These are phyloP conservation scores for Elgaria multicarinata DNA, from an alignment of 2,113 vertebrate genomes.

Conservation along the genomic window DNA sequence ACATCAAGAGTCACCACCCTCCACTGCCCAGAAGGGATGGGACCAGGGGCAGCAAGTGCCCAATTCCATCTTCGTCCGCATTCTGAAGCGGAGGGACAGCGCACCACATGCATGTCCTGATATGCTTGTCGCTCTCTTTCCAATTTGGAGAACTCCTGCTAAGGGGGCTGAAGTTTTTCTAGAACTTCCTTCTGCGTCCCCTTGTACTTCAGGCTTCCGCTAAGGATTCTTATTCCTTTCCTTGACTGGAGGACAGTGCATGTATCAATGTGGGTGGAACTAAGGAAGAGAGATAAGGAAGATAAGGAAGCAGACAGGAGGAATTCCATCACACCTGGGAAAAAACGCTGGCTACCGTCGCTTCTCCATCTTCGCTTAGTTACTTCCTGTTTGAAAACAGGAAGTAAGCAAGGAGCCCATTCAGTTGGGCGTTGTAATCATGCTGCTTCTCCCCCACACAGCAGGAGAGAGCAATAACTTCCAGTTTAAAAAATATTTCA, in stretches of 20 bases:
- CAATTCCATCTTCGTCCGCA: background rate
- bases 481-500: too few species aligned
- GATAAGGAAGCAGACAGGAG: background rate
- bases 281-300: background rate
- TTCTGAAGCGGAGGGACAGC: background rate
- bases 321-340: too few species aligned
- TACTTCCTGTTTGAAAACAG: too few species aligned
- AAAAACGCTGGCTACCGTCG: too few species aligned
- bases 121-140: background rate
- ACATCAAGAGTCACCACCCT: too few species aligned
- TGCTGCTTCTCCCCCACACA: too few species aligned
- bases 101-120: background rate
- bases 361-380: too few species aligned
- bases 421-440: too few species aligned
- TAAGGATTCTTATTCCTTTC: background rate
- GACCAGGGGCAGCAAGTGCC: background rate
- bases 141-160: background rate
- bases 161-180: background rate
- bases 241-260: background rate
- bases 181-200: background rate
- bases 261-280: background rate
- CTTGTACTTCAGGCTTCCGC: background rate
- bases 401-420: too few species aligned
- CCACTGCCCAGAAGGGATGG: too few species aligned
- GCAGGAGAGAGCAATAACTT: too few species aligned